Evolutionary conservation across 2,113 vertebrate species (phyloP).

Genomic region (Cisticola juncidis): DNA sequence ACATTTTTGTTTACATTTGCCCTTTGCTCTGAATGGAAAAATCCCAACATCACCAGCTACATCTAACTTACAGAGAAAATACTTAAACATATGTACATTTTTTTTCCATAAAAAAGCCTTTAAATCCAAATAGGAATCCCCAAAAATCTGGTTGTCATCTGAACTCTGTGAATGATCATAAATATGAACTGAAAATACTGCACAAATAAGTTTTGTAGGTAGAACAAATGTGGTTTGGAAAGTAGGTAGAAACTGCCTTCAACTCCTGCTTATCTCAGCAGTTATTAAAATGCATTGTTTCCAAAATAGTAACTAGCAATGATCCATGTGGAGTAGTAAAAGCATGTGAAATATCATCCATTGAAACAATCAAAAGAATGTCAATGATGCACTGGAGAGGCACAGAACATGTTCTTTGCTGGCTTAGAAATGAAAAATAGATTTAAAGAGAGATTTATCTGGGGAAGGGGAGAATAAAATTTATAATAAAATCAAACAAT

Average conservation of each 20-base stretch:
- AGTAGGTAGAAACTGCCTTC: not conserved
- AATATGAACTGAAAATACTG: not conserved
- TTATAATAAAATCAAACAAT: not conserved
- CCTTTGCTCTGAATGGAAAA: not conserved
- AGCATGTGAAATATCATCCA: not conserved
- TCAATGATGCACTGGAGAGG: not conserved
- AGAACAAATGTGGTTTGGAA: not conserved
- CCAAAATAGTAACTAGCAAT: not conserved
- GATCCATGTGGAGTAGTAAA: not conserved
- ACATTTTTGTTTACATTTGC: not conserved
- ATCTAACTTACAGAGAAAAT: not conserved
- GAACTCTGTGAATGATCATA: not conserved
- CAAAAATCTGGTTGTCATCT: not conserved
- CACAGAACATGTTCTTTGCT: not conserved
- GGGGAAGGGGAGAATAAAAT: rapidly evolving
- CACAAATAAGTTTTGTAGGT: not conserved
- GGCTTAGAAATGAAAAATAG: not conserved
- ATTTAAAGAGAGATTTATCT: not conserved
- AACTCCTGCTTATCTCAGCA: not conserved
- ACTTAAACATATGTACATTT: not conserved
- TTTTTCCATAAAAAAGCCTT: not conserved
- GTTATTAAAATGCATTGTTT: not conserved
- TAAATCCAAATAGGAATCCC: not conserved
- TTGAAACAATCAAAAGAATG: not conserved
- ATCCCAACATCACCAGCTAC: not conserved